These are phyloP conservation scores for Euphonia xanthogaster DNA, from an alignment of 2,797 vertebrate species.

Conservation along the genomic window DNA sequence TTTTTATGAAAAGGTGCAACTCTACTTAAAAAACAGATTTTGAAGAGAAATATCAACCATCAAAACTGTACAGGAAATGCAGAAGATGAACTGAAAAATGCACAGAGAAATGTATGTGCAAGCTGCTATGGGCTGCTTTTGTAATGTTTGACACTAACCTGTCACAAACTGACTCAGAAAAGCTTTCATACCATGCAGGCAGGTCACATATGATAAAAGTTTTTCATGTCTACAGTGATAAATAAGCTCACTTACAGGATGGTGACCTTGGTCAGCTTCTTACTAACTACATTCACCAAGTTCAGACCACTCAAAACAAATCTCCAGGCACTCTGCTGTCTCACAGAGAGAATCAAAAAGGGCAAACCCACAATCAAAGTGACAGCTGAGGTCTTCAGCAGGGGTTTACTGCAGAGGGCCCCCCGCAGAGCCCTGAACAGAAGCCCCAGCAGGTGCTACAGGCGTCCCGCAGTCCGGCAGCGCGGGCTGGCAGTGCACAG, in stretches of 20 bases:
- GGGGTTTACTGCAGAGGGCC: slow-evolving; percentile 56
- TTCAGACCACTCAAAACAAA: slow-evolving; percentile 75
- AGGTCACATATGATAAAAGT: not conserved
- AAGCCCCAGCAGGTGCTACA: slow-evolving; percentile 72
- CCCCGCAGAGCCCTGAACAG: slow-evolving; percentile 69
- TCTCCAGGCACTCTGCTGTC: slow-evolving; percentile 74
- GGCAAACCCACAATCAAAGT: slow-evolving; percentile 74
- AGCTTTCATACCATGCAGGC: not conserved
- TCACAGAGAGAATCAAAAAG: slow-evolving; percentile 78
- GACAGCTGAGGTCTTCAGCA: slow-evolving; percentile 72
- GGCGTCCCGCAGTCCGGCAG: not conserved
- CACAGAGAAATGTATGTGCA: not conserved
- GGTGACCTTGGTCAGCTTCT: slow-evolving; percentile 67
- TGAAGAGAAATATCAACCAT: not conserved
- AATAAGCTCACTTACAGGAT: slow-evolving; percentile 65
- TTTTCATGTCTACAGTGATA: slow-evolving; percentile 34
- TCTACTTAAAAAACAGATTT: not conserved
- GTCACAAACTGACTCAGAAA: not conserved
- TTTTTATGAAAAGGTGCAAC: not conserved
- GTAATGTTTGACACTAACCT: not conserved
- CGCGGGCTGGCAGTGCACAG: not conserved
- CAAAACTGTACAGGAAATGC: not conserved
- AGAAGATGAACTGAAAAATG: not conserved
- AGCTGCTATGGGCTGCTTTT: not conserved
- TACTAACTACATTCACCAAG: slow-evolving; percentile 71